Conservation (phyloP, 2,113 vertebrate genomes). For the Pimephales promelas region DNA sequence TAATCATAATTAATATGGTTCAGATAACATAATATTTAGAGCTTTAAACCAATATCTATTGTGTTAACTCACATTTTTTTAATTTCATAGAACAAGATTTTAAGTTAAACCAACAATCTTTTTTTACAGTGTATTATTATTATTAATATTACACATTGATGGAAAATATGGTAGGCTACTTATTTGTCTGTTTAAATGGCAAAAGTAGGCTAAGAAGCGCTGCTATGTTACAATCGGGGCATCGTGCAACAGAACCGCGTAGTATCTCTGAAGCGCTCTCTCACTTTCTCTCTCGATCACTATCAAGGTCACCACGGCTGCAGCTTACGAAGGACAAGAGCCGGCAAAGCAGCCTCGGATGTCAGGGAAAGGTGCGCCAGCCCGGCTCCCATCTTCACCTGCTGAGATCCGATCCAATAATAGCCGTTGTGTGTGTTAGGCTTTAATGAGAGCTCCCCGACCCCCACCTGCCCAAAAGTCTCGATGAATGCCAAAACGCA, state of each 20-base stretch:
- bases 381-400: constrained; percentile 69
- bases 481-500: constrained; percentile 61
- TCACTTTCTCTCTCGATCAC: constrained; percentile 49
- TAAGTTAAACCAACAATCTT: too few species aligned
- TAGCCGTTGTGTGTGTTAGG: constrained; percentile 63
- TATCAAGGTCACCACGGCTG: constrained; percentile 74
- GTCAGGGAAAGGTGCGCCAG: constrained; percentile 60
- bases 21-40: too few species aligned
- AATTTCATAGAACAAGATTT: too few species aligned
- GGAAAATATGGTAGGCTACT: neutral
- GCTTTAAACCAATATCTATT: too few species aligned
- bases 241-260: constrained; percentile 33
- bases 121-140: neutral
- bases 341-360: constrained; percentile 65
- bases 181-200: neutral
- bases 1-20: too few species aligned
- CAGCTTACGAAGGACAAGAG: constrained; percentile 64
- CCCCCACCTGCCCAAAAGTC: constrained; percentile 67
- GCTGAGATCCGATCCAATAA: constrained; percentile 70
- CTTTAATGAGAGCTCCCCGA: constrained; percentile 60
- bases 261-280: constrained; percentile 61
- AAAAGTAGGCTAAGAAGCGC: neutral
- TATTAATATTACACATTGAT: too few species aligned
- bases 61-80: too few species aligned
- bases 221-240: neutral